Percentiles rank a stretch among this genome's conserved stretches.
phyloP scores from a whole-genome alignment of 2,888 invertebrate species.

The Noctua comes region DNA sequence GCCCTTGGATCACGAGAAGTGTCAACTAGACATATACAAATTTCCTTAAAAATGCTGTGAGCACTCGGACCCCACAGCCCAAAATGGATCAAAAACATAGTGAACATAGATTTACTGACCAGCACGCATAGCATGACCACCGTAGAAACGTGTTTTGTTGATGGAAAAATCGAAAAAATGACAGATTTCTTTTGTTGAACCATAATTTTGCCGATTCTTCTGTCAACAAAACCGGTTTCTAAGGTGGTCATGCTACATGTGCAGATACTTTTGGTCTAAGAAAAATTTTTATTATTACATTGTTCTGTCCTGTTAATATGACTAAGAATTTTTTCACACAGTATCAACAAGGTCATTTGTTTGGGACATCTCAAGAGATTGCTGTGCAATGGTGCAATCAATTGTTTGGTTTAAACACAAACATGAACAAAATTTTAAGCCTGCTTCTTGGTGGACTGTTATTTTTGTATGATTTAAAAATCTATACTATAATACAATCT shows the following conservation, averaged over 20 bases:
- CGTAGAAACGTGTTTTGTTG: too few relatives aligned
- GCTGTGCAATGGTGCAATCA: constrained; percentile 30
- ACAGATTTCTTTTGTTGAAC: too few relatives aligned
- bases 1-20: not conserved
- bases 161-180: too few relatives aligned
- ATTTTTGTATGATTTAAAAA: not conserved
- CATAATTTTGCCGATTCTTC: too few relatives aligned
- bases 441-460: not conserved
- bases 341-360: constrained; percentile 44
- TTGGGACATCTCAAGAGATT: constrained; percentile 31
- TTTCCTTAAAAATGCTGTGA: not conserved
- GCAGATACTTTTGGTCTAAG: not conserved
- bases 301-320: not conserved
- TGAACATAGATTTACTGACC: not conserved
- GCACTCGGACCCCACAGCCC: not conserved
- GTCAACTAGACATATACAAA: not conserved
- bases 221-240: too few relatives aligned
- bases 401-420: constrained; percentile 11
- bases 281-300: not conserved
- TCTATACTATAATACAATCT: not conserved
- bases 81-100: not conserved
- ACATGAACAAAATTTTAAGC: not conserved
- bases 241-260: too few relatives aligned
- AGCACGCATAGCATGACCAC: too few relatives aligned
- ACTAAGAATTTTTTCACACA: not conserved